Evolutionary conservation across 2,113 vertebrate species (phyloP), one percentile per base, ranked within the genome.

Genomic region (Callocephalon fimbriatum): DNA sequence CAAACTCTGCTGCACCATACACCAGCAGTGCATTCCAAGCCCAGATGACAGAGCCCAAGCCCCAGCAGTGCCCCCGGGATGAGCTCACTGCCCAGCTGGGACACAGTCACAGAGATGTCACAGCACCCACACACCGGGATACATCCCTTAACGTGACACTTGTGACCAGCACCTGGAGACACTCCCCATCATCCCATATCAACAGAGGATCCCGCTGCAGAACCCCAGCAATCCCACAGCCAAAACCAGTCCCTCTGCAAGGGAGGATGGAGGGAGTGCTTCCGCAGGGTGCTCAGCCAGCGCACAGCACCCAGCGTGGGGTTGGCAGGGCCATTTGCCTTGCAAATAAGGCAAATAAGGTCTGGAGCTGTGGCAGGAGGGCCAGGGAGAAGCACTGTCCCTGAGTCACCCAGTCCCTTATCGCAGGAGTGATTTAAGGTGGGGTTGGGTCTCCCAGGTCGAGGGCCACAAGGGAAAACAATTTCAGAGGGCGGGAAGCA

Each of bases 291-390:
- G 90, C 83, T 88, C 65, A 62, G 48, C 35, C 6, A 3, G 61
- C 45, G 21, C 40, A 4, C 80, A 84, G 81, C 38, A 22, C 51
- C 73, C 6, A 0, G 48, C 11, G 1, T 5, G 40, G 53, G 93
- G 63, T 62, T 44, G 70, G 75, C 87, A 40, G 83, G 11, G 85
- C 67, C 37, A 29, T 97, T 96, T 97, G 76, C 90, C 82, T 96
- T 96, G 94, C 94, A 97, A 97, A 96, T 88, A 56, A 94, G 72
- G 32, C 48, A 4, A 83, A 51, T 12, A 15, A 68, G 86, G 90
- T 92, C 62, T 66, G 32, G 17, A n/a, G 77, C 63, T 2, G 71
- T 29, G 68, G 84, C 80, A 90, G 91, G 40, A 92, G 66, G 58
- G 50, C 15, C 40, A 6, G 56, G 63, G 78, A 94, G 85, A 70